Base-by-base conservation (phyloP, 2,113 vertebrate genomes). In the Garra rufa region DNA sequence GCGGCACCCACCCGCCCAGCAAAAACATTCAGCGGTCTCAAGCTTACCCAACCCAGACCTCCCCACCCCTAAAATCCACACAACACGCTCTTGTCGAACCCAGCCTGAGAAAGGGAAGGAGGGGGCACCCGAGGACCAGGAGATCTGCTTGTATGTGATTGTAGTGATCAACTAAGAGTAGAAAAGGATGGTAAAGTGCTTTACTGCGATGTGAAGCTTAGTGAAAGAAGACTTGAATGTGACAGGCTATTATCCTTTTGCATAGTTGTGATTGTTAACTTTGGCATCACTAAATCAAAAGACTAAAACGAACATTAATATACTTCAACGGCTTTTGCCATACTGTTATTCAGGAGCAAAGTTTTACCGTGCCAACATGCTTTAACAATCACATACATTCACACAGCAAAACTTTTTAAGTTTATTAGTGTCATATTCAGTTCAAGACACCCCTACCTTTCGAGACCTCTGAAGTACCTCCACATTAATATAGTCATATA, bases 1-100 rank as follows among this genome's bases (percentile, higher is more conserved):
- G 91, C 89, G 90, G 88, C 91, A 93, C 90, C 88, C 38, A 34
- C 41, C 73, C 69, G 65, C 88, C 90, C 86, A 85, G 76, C 14
- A 67, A 89, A 65, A 85, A 84, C 88, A 80, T 86, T 89, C 89
- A 88, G 89, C 77, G 82, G 83, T 84, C 87, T 85, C 88, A 87
- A 80, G 85, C 91, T 88, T 87, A 83, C 52, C 76, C 75, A 59
- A 82, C 24, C 74, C 61, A 52, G 30, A 83, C 65, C 81, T 26
- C 19, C 24, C 81, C 74, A 34, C 46, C 44, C 52, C 24, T 52
- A 7, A 69, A 59, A 83, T 55, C 75, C 81, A 85, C 59, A 75
- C 59, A 69, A 46, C 77, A 81, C 65, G 21, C 76, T 77, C 83
- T 44, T 43, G 57, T 63, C 6, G 44, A 44, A n/a, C 70, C 59